Evolutionary conservation across 2,888 invertebrate species (phyloP).

Genomic region (Coenonympha glycerion): DNA sequence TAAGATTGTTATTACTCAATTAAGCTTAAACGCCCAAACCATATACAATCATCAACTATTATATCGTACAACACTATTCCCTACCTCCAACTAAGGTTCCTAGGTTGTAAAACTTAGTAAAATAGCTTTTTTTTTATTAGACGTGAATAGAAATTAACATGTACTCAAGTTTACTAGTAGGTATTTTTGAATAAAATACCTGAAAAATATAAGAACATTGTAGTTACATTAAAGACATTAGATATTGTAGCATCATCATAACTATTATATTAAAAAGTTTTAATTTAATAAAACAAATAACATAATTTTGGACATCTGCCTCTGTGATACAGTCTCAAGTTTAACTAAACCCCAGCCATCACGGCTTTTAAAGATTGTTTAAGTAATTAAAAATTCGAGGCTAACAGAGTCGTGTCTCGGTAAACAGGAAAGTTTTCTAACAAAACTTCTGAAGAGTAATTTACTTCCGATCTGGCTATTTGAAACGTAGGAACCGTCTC

Average conservation of each 20-base stretch:
- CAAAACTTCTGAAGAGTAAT: slow-evolving; percentile 20
- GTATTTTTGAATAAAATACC: no score
- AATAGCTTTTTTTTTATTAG: no score
- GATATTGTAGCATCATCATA: no score
- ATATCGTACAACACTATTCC: no score
- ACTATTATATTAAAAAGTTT: no score
- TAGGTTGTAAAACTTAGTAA: no score
- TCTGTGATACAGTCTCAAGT: not conserved
- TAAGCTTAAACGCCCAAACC: not conserved
- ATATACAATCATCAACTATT: no score
- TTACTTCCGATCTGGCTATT: slow-evolving; percentile 8
- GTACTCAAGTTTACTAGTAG: no score
- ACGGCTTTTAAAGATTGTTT: slow-evolving; percentile 53
- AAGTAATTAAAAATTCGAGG: slow-evolving; percentile 48
- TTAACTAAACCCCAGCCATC: slow-evolving; percentile 48
- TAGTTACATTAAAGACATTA: no score
- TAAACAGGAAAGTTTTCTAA: slow-evolving; percentile 24
- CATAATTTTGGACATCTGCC: not conserved
- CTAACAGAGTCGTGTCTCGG: slow-evolving; percentile 21
- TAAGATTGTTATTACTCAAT: slow-evolving; percentile 4
- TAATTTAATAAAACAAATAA: not conserved
- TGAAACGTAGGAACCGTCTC: not conserved
- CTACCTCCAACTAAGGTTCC: no score
- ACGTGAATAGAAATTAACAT: no score
- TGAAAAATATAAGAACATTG: no score